Conservation (phyloP, 2,888 invertebrate species). For the Torymus tubicola region DNA sequence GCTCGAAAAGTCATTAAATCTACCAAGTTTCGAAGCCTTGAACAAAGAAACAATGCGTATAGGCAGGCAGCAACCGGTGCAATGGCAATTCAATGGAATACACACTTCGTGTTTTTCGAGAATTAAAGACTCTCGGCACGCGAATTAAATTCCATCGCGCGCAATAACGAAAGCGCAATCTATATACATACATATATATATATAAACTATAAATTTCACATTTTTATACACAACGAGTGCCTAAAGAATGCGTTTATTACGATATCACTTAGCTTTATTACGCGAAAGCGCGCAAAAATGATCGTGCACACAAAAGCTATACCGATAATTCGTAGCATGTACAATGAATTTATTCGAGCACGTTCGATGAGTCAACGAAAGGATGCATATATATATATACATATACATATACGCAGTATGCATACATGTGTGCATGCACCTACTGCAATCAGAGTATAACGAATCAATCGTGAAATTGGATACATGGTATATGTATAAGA, state of each 20-base stretch:
- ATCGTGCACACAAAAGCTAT: too few relatives aligned
- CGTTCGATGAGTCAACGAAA: too few relatives aligned
- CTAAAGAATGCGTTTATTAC: too few relatives aligned
- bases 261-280: too few relatives aligned
- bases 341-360: too few relatives aligned
- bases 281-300: too few relatives aligned
- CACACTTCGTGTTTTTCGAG: background rate
- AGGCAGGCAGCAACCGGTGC: background rate
- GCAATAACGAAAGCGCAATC: background rate
- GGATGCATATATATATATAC: too few relatives aligned
- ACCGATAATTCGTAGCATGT: too few relatives aligned
- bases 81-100: background rate
- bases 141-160: conserved; percentile 5
- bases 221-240: too few relatives aligned
- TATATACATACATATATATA: background rate
- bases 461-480: background rate
- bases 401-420: too few relatives aligned
- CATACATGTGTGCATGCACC: too few relatives aligned
- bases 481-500: background rate
- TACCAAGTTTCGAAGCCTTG: background rate
- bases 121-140: conserved; percentile 4
- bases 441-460: too few relatives aligned
- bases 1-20: background rate
- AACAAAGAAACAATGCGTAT: conserved; percentile 24
- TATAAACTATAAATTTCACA: background rate